Conservation (phyloP, 2,797 vertebrate genomes). For the Sebastes melanostomus region DNA sequence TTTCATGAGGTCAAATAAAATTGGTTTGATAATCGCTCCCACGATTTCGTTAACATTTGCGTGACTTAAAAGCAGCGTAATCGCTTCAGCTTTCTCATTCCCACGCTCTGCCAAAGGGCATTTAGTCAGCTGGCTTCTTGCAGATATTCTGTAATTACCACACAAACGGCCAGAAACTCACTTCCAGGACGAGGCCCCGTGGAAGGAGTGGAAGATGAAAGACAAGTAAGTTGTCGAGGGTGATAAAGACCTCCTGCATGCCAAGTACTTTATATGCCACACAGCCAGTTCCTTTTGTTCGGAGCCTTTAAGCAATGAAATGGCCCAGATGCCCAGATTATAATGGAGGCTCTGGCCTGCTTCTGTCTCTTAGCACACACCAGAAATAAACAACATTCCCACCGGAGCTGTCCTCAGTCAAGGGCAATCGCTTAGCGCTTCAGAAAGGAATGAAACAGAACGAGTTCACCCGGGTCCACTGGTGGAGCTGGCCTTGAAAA, state of each 20-base stretch:
- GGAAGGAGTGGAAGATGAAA: constrained; percentile 45
- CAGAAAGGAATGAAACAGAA: constrained; percentile 56
- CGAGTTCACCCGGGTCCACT: constrained; percentile 30
- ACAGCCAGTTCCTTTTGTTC: constrained; percentile 57
- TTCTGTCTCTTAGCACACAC: constrained; percentile 71
- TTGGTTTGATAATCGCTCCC: constrained; percentile 46
- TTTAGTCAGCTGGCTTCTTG: constrained; percentile 64
- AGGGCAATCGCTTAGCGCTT: constrained; percentile 68
- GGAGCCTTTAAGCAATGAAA: constrained; percentile 64
- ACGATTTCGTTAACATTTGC: constrained; percentile 63
- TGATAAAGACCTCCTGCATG: constrained; percentile 48
- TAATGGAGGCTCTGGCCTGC: constrained; percentile 72
- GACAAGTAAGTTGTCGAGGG: constrained; percentile 10
- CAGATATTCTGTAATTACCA: constrained; percentile 73
- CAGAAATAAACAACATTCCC: constrained; percentile 79
- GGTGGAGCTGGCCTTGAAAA: constrained; percentile 28
- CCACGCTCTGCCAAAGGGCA: constrained; percentile 47
- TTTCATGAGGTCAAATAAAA: constrained; percentile 54
- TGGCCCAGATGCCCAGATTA: constrained; percentile 73
- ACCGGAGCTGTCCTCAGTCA: constrained; percentile 66
- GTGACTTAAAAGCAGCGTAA: constrained; percentile 63
- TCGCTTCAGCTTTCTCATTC: constrained; percentile 57
- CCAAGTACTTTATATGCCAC: constrained; percentile 53
- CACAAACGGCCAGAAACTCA: constrained; percentile 57
- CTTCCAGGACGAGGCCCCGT: constrained; percentile 36